phyloP scores from a whole-genome alignment of 2,888 invertebrate genomes.

The Stegophylla sp. region DNA sequence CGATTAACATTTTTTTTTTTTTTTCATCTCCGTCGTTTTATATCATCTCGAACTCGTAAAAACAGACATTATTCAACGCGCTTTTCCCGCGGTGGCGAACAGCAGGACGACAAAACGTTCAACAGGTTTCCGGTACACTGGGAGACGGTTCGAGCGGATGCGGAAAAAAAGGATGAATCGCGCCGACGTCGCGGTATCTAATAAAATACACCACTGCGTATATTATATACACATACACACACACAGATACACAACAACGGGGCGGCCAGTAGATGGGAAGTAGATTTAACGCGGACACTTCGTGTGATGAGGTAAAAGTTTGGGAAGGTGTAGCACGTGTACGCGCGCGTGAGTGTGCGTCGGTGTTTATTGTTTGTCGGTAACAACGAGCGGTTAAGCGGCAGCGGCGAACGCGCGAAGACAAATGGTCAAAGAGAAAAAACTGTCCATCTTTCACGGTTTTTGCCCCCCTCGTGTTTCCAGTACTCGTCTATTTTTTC shows the following conservation, averaged over 20 bases:
- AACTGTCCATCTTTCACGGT: conserved; percentile 61
- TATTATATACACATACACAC: neutral
- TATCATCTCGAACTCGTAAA: conserved; percentile 2
- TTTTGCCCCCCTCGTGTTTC: conserved; percentile 58
- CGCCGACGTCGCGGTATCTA: neutral
- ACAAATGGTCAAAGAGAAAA: conserved; percentile 60
- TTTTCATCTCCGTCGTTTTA: conserved; percentile 8
- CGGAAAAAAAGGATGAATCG: neutral
- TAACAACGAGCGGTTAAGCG: conserved; percentile 32
- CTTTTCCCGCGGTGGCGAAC: neutral
- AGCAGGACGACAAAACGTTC: conserved; percentile 15
- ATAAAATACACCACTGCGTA: neutral
- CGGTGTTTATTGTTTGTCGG: conserved; percentile 54
- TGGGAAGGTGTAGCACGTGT: conserved; percentile 16
- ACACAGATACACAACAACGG: neutral
- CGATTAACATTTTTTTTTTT: too few relatives aligned
- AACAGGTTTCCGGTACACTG: conserved; percentile 36
- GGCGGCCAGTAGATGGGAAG: neutral
- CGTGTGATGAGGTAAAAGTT: conserved; percentile 26
- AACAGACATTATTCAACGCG: conserved; percentile 14
- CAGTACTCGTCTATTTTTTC: conserved; percentile 58
- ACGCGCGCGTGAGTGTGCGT: neutral
- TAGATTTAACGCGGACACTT: neutral
- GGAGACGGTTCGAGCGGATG: neutral
- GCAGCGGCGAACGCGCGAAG: conserved; percentile 43